Evolutionary conservation across 2,113 vertebrate species (phyloP).

Genomic region (Hyla sarda): DNA sequence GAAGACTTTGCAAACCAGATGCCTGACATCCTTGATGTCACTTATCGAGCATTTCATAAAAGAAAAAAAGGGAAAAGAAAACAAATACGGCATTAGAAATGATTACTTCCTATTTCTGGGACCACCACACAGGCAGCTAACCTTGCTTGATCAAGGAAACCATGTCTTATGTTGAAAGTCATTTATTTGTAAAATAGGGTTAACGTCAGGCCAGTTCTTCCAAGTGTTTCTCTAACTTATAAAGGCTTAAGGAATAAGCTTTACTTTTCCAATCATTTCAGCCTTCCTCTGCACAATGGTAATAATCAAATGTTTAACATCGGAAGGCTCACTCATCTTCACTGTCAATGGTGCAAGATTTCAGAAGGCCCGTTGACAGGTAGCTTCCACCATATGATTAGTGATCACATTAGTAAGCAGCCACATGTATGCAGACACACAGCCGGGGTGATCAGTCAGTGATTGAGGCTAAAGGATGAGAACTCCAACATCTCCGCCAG

Average conservation of each 20-base stretch:
- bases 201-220: background rate
- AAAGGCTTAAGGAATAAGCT: background rate
- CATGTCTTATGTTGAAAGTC: conserved; percentile 19
- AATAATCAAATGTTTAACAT: background rate
- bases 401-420: conserved; percentile 27
- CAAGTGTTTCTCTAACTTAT: background rate
- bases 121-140: conserved; percentile 50
- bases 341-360: background rate
- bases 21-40: conserved; percentile 32
- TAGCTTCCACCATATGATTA: background rate
- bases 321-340: conserved; percentile 36
- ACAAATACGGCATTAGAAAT: conserved; percentile 52
- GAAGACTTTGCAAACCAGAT: conserved; percentile 22
- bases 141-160: conserved; percentile 27
- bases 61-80: conserved; percentile 43
- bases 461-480: conserved; percentile 21
- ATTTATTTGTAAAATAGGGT: conserved; percentile 34
- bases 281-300: background rate
- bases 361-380: conserved; percentile 12
- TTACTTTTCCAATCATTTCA: background rate
- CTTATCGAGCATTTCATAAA: conserved; percentile 43
- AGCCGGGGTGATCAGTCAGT: background rate
- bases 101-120: conserved; percentile 48
- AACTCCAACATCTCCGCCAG: background rate
- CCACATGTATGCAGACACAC: conserved; percentile 5